Evolutionary conservation across 2,888 invertebrate species (phyloP).

Genomic region (Acrocyrtus sp.): DNA sequence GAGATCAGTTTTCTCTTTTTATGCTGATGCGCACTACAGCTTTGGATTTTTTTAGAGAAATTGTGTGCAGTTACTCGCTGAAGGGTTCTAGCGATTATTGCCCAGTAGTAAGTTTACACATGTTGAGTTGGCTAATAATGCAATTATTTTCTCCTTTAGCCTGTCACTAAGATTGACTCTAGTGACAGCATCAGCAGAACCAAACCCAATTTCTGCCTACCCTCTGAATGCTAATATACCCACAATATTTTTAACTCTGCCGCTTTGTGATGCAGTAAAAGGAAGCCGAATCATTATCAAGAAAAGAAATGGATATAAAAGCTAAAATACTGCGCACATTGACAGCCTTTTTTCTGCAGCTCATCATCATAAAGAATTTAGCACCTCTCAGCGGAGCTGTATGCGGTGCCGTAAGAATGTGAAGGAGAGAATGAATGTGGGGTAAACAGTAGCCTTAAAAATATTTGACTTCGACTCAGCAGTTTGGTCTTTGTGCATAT

Average conservation of each 20-base stretch:
- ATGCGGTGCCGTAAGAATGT: too few relatives aligned
- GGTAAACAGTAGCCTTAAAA: conserved; percentile 38
- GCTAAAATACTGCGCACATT: not conserved
- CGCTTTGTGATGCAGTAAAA: conserved; percentile 5
- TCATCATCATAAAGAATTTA: conserved; percentile 10
- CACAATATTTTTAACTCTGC: not conserved
- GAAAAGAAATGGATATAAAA: conserved; percentile 8
- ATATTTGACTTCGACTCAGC: conserved; percentile 48
- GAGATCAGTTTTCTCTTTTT: too few relatives aligned
- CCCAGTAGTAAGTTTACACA: not conserved
- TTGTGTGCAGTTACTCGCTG: too few relatives aligned
- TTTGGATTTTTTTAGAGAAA: too few relatives aligned
- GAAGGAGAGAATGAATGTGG: too few relatives aligned
- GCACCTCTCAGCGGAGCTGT: conserved; percentile 11
- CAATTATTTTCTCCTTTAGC: conserved; percentile 40
- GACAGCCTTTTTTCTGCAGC: not conserved
- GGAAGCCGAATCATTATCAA: conserved; percentile 32
- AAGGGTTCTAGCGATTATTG: not conserved
- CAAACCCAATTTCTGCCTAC: too few relatives aligned
- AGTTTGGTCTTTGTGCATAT: too few relatives aligned
- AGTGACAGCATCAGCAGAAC: conserved; percentile 35
- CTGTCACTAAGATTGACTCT: conserved; percentile 43
- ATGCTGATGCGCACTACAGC: too few relatives aligned
- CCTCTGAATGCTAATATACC: too few relatives aligned
- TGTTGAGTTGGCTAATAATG: conserved; percentile 21